A percentile compares a stretch with the other conserved stretches of the same genome.
Conservation (phyloP, 2,797 vertebrate species). For the Acipenser ruthenus region DNA sequence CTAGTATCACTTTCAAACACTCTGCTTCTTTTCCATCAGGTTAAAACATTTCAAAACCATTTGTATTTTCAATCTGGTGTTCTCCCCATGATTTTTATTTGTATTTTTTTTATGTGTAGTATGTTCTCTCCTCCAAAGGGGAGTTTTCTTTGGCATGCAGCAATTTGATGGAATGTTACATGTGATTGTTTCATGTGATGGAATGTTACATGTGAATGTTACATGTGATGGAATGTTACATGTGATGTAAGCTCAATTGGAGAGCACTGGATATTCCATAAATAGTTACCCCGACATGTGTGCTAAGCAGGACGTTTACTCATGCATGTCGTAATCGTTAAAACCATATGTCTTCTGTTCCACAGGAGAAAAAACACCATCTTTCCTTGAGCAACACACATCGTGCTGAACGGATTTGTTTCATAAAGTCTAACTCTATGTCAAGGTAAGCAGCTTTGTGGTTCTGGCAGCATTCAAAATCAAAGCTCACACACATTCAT, state of each 20-base stretch:
- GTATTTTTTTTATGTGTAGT: no score
- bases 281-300: neutral
- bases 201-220: no score
- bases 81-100: neutral
- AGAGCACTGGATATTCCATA: neutral
- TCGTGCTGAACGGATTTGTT: constrained; percentile 86
- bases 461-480: neutral
- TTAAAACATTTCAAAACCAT: no score
- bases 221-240: no score
- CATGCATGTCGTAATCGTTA: neutral
- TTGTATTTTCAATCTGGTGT: neutral
- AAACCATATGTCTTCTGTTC: constrained; percentile 18
- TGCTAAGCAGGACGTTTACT: neutral
- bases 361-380: constrained; percentile 80
- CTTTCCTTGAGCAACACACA: constrained; percentile 88
- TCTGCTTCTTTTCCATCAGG: no score
- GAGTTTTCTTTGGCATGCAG: no score
- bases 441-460: constrained; percentile 69
- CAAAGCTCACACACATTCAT: no score
- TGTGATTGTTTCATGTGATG: neutral
- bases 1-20: no score
- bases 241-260: neutral
- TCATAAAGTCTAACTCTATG: constrained; percentile 65
- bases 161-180: no score
- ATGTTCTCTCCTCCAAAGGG: no score